A percentile compares a stretch with the other conserved stretches of the same genome.
Conservation (phyloP, 2,797 vertebrate species). For the Melopsittacus undulatus region DNA sequence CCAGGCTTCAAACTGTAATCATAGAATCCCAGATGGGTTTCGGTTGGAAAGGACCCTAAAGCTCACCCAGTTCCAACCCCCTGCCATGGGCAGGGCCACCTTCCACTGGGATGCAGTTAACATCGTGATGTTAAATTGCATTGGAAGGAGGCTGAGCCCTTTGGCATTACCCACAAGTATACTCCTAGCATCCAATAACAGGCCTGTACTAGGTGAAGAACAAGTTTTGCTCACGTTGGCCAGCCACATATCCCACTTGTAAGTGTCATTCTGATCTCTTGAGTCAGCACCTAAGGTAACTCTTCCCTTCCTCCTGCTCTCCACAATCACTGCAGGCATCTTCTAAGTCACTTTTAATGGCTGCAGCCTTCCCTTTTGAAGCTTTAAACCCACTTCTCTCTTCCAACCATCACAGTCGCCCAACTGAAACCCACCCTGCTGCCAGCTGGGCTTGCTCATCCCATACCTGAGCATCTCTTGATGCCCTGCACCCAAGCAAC, state of each 20-base stretch:
- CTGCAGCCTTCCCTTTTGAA: neutral
- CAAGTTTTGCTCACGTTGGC: neutral
- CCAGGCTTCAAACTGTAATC: neutral
- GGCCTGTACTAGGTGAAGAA: neutral
- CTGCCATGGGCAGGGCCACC: too few species aligned
- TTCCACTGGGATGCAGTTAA: neutral
- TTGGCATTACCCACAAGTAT: neutral
- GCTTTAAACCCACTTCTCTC: neutral
- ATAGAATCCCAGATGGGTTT: neutral
- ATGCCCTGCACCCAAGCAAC: neutral
- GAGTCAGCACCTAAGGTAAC: neutral
- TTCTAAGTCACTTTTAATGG: neutral
- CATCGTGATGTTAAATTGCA: neutral
- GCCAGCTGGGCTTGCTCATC: neutral
- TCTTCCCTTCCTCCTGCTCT: neutral
- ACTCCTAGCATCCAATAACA: neutral
- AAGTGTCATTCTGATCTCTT: neutral
- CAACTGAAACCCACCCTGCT: neutral
- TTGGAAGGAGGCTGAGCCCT: neutral
- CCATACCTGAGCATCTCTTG: neutral
- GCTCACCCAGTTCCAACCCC: neutral
- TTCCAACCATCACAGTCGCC: fast-evolving
- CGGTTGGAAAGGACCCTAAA: neutral
- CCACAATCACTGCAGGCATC: neutral
- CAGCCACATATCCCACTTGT: neutral